Base-by-base conservation (phyloP, 2,113 vertebrate genomes). In the Neodon shergylaensis region DNA sequence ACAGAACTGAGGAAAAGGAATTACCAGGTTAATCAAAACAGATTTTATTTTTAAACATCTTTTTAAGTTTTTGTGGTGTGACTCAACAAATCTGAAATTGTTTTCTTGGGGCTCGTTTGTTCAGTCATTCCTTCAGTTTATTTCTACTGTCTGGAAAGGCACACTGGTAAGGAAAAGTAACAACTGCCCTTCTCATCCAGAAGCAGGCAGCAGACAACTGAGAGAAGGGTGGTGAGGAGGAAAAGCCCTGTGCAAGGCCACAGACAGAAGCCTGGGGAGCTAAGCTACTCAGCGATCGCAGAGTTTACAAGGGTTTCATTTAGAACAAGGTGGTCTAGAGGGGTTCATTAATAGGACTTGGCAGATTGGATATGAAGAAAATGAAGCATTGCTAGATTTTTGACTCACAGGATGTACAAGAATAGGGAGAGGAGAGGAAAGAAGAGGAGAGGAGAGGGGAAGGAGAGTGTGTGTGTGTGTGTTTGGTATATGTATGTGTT, bases 11-110 rank as follows among this genome's bases (percentile, higher is more conserved):
- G 73, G 93, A 96, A 92, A 91, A 31, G 88, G 49, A 49, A 10
- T 76, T 66, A 44, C 3, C 7, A 83, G 65, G 31, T 19, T 19
- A 42, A 26, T 0, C 7, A 90, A 77, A 95, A 49, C 1, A 26
- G 39, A 65, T 31, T 83, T 91, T 42, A n/a, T 94, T 95, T 36
- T 47, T 93, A 52, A 81, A 87, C 91, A 82, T 77, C 70, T 66
- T 92, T 70, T 72, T 96, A 83, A 85, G 63, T 85, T 90, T 94
- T 83, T 77, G 58, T 58, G 66, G 68, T 26, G 42, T 83, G 58
- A 79, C 90, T 24, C 19, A 42, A 52, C 47, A 52, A 83, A 91
- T 89, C 39, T 79, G 93, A 95, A 84, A 47, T 81, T 6, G 31
- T 77, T 89, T 91, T 11, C 17, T 76, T 49, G 78, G 81, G 73